Base-by-base conservation (phyloP, 2,888 invertebrate genomes). In the Cynaeus angustus region DNA sequence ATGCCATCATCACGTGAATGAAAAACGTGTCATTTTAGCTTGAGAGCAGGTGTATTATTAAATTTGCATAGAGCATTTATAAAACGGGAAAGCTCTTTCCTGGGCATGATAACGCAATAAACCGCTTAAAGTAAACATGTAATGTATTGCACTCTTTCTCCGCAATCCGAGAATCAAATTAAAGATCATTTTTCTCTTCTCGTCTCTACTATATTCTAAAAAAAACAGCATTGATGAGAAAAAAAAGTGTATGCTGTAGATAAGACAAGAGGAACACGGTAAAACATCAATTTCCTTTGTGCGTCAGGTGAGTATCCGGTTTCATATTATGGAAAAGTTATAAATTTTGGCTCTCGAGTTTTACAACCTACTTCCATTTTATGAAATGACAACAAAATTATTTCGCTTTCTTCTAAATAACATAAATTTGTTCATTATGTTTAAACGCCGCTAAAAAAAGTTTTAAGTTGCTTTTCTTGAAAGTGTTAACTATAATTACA, bases 21-120 rank as follows among this genome's bases (percentile, higher is more conserved):
- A 58, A 68, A 68, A 62, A 52, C 46, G 48, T 38, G 50, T 26
- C 64, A 41, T 68, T 68, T 68, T 64, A 68, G 64, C 64, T 28
- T 48, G 64, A 56, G 56, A 68, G 68, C 68, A 68, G 64, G 68
- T 68, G 64, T 64, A 53, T 68, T 45, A 68, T 68, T 68, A 68
- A 68, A 68, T 68, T 68, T 68, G 68, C 68, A 68, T 68, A 41
- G 21, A 56, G 50, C 56, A 64, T 68, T 68, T 56, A 56, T 48
- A 48, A 62, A 64, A 53, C 62, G 12, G 14, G 62, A 68, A 62
- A 61, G 68, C 68, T 46, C 33, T 66, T 46, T 52, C 41, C 37
- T 38, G 6, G 53, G 12, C 50, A 33, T 52, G 50, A 43, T 67
- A 59, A 59, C 43, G 59, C 52, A 59, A 59, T 68, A 68, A 68